Conservation (phyloP, 2,888 invertebrate species). For the Hermaeophaga mercurialis region DNA sequence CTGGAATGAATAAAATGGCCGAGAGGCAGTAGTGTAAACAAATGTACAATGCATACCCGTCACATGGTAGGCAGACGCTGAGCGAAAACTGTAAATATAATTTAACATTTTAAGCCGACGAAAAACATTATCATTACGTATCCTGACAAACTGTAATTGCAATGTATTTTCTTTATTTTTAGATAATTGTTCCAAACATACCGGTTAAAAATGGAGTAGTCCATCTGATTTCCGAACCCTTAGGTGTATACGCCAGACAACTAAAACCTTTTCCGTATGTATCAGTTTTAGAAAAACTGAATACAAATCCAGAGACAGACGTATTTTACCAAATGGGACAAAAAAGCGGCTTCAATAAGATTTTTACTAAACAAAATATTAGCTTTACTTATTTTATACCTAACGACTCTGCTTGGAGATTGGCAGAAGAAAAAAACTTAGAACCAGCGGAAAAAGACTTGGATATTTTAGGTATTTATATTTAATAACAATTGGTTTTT, state of each 20-base stretch:
- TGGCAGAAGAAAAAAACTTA: constrained; percentile 32
- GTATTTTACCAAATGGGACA: constrained; percentile 76
- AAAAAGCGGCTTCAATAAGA: constrained; percentile 75
- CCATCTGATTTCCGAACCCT: constrained; percentile 85
- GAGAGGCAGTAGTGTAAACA: no score
- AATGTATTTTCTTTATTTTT: background rate
- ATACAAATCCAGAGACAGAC: constrained; percentile 82
- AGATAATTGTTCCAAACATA: constrained; percentile 81
- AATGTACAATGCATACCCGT: no score
- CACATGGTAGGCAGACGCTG: no score
- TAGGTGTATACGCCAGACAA: constrained; percentile 84
- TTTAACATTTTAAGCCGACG: no score
- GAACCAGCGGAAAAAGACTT: constrained; percentile 61
- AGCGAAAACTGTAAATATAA: no score
- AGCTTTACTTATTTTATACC: constrained; percentile 91
- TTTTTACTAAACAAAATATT: constrained; percentile 64
- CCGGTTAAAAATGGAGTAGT: constrained; percentile 91
- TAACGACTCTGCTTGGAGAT: constrained; percentile 83
- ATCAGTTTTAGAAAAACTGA: constrained; percentile 79
- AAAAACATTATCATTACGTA: no score
- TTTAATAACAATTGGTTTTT: no score
- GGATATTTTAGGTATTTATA: constrained; percentile 80
- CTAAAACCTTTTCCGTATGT: constrained; percentile 85
- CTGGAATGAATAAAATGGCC: no score
- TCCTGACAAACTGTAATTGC: no score